Conservation (phyloP, 2,797 vertebrate species). For the Alectoris magna region DNA sequence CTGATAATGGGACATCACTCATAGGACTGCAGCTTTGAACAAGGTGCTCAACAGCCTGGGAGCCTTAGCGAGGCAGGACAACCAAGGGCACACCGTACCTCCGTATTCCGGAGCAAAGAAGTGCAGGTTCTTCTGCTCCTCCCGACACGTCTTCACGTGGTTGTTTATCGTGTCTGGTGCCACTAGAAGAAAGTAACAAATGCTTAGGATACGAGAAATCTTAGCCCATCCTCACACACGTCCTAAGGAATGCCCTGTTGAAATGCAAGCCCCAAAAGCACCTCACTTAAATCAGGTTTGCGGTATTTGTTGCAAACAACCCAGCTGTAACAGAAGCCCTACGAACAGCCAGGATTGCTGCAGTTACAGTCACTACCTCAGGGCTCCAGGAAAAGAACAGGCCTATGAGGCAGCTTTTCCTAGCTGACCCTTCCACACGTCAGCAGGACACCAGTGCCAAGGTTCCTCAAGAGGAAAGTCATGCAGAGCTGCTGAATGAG, state of each 20-base stretch:
- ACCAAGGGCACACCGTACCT: conserved; percentile 78
- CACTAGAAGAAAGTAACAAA: conserved; percentile 80
- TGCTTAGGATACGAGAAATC: conserved; percentile 10
- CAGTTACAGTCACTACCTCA: background rate
- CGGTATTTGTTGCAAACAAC: background rate
- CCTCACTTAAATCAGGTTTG: background rate
- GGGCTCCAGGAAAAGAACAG: background rate
- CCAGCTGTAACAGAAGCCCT: background rate
- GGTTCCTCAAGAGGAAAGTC: background rate
- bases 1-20: background rate
- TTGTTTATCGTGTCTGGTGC: conserved; percentile 97
- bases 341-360: background rate
- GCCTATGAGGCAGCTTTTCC: background rate
- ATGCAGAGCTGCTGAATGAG: background rate
- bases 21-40: background rate
- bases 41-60: background rate
- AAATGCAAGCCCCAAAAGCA: background rate
- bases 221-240: background rate
- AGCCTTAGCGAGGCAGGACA: background rate
- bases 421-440: background rate
- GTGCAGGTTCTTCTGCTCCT: conserved; percentile 95
- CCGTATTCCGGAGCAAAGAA: conserved; percentile 97
- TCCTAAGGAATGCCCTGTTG: background rate
- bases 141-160: conserved; percentile 95
- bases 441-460: background rate